These are phyloP conservation scores for Ailurus styani DNA, from an alignment of 2,113 vertebrate species.

Conservation along the genomic window DNA sequence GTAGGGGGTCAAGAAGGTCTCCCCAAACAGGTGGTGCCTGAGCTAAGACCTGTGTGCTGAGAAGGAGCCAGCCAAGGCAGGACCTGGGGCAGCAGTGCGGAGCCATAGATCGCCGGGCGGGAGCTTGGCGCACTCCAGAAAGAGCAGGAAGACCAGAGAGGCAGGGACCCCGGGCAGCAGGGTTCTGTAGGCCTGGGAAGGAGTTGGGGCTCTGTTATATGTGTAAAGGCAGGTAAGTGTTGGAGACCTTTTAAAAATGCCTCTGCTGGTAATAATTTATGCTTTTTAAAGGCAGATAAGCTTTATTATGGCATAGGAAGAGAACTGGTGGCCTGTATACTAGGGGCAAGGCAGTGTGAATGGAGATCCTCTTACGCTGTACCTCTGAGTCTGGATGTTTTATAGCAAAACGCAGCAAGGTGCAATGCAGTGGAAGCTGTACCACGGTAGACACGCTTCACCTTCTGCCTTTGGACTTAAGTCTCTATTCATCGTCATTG, in stretches of 20 bases:
- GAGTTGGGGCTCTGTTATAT: neutral
- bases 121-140: neutral
- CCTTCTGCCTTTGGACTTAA: neutral
- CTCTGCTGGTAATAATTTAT: neutral
- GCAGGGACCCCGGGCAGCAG: neutral
- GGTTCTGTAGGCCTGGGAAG: neutral
- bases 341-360: neutral
- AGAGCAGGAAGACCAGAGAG: neutral
- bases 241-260: neutral
- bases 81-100: neutral
- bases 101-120: rapidly evolving
- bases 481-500: neutral
- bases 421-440: too few relatives aligned
- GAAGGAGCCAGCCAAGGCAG: neutral
- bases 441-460: neutral
- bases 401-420: neutral
- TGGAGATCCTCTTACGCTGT: neutral
- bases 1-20: neutral
- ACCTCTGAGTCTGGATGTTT: neutral
- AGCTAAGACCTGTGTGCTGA: neutral
- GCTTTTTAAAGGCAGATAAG: neutral
- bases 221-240: neutral
- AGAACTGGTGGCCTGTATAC: neutral
- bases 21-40: rapidly evolving
- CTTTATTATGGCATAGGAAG: neutral